Evolutionary conservation across 2,797 vertebrate genomes (phyloP).

Genomic region (Sebastes iracundus): DNA sequence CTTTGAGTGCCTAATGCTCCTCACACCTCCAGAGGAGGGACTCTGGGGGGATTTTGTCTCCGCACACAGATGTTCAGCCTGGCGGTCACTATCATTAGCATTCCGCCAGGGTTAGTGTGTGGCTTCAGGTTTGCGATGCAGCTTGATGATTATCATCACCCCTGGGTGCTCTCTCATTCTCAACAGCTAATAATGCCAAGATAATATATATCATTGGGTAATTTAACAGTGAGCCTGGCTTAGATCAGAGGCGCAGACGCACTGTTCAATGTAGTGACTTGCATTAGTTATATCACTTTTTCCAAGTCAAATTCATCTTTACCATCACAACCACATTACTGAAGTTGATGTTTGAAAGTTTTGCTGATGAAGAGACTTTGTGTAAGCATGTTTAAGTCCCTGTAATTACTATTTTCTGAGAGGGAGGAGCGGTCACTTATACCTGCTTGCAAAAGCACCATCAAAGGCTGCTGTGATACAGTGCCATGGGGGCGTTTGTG

Average conservation of each 20-base stretch:
- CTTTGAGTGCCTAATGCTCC: constrained; percentile 56
- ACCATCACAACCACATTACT: neutral
- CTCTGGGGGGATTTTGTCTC: constrained; percentile 54
- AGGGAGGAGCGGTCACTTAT: constrained; percentile 12
- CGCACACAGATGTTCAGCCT: constrained; percentile 80
- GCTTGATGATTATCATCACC: constrained; percentile 71
- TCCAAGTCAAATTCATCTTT: neutral
- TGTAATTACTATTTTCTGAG: constrained; percentile 31
- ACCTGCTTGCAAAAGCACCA: constrained; percentile 24
- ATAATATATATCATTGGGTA: constrained; percentile 19
- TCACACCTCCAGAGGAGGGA: constrained; percentile 73
- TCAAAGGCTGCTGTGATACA: constrained; percentile 30
- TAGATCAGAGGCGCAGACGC: neutral
- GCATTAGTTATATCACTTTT: neutral
- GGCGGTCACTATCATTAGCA: constrained; percentile 83
- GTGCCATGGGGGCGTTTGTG: neutral
- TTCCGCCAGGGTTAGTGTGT: constrained; percentile 68
- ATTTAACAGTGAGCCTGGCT: constrained; percentile 1
- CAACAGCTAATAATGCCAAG: constrained; percentile 23
- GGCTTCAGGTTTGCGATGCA: constrained; percentile 46
- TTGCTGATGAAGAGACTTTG: neutral
- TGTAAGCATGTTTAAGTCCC: neutral
- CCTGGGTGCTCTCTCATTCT: constrained; percentile 63
- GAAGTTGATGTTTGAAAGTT: neutral
- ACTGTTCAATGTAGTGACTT: neutral